Percentiles rank a stretch among this genome's conserved stretches.
Conservation (phyloP, 2,797 vertebrate genomes). For the Tamandua tetradactyla region DNA sequence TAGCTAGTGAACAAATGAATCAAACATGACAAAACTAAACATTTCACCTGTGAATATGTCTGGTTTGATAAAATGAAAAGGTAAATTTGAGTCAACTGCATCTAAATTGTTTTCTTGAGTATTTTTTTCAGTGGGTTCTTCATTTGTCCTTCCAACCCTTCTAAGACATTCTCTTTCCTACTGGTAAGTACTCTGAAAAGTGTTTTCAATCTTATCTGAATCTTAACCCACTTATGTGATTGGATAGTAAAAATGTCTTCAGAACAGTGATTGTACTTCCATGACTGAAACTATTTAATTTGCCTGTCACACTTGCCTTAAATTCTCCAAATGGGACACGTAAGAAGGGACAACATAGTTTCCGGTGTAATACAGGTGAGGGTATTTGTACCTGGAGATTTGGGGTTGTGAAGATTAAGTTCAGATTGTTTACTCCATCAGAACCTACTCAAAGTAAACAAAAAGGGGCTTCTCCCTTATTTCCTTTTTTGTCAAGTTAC, state of each 20-base stretch:
- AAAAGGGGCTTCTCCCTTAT: conserved; percentile 1
- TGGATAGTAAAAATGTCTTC: conserved; percentile 30
- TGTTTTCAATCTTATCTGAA: conserved; percentile 30
- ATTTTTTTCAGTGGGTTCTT: conserved; percentile 4
- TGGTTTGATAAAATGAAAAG: conserved; percentile 53
- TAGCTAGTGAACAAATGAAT: conserved; percentile 8
- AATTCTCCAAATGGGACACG: conserved; percentile 43
- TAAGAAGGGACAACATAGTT: neutral
- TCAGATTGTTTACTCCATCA: neutral
- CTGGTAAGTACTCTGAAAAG: conserved; percentile 11
- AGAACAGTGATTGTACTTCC: conserved; percentile 19
- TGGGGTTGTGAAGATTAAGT: conserved; percentile 29
- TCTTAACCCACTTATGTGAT: neutral
- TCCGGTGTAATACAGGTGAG: neutral
- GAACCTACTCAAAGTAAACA: neutral
- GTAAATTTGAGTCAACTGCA: neutral
- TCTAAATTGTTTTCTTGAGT: conserved; percentile 1
- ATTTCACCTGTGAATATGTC: conserved; percentile 24
- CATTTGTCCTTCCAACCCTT: conserved; percentile 29
- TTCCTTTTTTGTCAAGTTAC: neutral
- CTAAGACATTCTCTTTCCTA: neutral
- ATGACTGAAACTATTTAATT: conserved; percentile 12
- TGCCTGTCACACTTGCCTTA: neutral
- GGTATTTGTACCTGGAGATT: neutral
- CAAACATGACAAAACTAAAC: neutral